Evolutionary conservation across 2,888 invertebrate species (phyloP), one percentile per base, ranked within the genome.

Genomic region (Drosophila leonis): DNA sequence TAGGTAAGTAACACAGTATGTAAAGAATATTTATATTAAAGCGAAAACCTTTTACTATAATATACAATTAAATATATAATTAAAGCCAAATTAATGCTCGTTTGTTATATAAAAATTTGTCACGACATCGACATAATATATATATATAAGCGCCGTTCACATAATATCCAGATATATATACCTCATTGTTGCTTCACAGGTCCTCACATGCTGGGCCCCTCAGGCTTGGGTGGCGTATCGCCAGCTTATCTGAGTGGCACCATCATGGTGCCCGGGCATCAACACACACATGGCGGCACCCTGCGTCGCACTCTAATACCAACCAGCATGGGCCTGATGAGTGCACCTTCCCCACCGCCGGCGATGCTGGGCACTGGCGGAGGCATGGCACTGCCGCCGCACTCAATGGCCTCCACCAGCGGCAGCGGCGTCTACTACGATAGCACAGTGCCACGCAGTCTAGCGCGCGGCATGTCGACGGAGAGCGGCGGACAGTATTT

Each of bases 271-370:
- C 89, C 92, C n/a, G 92, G 92, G 8, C 91, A 90, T 64, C 92
- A 92, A 62, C 91, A 91, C 62, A 83, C 89, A 6, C 91, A 92
- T 46, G 71, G 78, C 4, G 92, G 91, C 9, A 92, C 92, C 20
- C 75, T 93, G 64, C 87, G 93, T 10, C 91, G 93, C 35, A 91
- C 92, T 29, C 72, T 92, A 65, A 88, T 92, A 72, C 92, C 92
- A 20, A 91, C 92, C 4, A 91, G 91, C 78, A 91, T 92, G 86
- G 92, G 91, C 4, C 65, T 91, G 73, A 90, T 91, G 77, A 69
- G 66, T 51, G 72, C 84, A 7, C 75, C 85, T 7, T 81, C 86
- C 5, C 84, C 85, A 6, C 82, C 83, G 35, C 80, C 90, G 8
- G 72, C 88, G 66, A 72, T 12, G 67, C 71, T 33, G 80, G 79